Conservation (phyloP, 2,888 invertebrate genomes). For the Tinea pellionella region DNA sequence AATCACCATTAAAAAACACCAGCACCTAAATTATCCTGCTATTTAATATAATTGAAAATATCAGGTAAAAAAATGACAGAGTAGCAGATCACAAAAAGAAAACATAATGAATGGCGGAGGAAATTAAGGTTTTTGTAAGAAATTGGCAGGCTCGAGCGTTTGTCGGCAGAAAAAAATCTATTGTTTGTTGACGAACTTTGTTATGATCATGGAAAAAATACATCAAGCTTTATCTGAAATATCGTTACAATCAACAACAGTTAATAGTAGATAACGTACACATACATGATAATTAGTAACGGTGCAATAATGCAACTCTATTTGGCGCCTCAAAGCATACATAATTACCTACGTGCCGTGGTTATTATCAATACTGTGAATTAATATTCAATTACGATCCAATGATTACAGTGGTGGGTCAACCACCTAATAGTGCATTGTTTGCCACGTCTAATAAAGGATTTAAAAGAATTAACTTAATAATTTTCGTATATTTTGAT, state of each 20-base stretch:
- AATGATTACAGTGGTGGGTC: neutral
- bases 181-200: neutral
- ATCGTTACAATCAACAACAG: too few relatives aligned
- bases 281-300: too few relatives aligned
- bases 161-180: neutral
- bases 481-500: too few relatives aligned
- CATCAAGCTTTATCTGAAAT: neutral
- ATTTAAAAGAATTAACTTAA: too few relatives aligned
- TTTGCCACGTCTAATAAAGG: neutral
- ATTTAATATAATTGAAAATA: neutral
- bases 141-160: slow-evolving; percentile 5
- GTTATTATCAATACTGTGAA: neutral
- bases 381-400: neutral
- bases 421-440: neutral
- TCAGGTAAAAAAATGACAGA: neutral
- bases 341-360: neutral
- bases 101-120: slow-evolving; percentile 5
- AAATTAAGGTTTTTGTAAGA: slow-evolving; percentile 11
- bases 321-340: neutral
- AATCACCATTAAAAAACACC: too few relatives aligned
- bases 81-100: neutral
- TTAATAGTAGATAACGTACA: too few relatives aligned
- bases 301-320: neutral
- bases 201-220: neutral
- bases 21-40: too few relatives aligned